Evolutionary conservation across 2,888 invertebrate species (phyloP).

Genomic region (Drosophila paramelanica): DNA sequence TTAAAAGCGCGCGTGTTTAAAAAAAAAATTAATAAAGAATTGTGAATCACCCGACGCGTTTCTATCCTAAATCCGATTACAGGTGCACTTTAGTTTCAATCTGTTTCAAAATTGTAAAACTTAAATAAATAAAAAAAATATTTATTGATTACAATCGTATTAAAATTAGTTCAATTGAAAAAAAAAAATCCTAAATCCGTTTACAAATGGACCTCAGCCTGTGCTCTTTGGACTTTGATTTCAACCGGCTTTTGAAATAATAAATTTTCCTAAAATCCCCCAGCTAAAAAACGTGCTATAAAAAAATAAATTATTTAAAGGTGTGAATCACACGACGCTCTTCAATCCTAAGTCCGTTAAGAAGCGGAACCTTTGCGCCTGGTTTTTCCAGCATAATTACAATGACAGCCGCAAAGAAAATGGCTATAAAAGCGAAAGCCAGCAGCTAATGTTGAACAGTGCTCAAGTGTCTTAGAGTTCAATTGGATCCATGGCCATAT

Average conservation of each 20-base stretch:
- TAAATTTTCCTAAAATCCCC: not conserved
- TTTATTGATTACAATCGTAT: constrained; percentile 1
- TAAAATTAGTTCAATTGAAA: not conserved
- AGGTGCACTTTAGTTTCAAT: constrained; percentile 10
- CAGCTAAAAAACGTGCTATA: not conserved
- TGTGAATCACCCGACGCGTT: constrained; percentile 44
- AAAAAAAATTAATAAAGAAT: not conserved
- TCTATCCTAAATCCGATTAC: constrained; percentile 51
- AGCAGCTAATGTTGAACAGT: constrained; percentile 21
- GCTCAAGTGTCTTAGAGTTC: not conserved
- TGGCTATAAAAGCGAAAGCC: constrained; percentile 5
- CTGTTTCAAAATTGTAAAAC: not conserved
- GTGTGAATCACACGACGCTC: constrained; percentile 19
- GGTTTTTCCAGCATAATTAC: constrained; percentile 20
- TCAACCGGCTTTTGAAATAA: not conserved
- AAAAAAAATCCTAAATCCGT: constrained; percentile 49
- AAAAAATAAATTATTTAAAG: not conserved
- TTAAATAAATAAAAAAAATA: not conserved
- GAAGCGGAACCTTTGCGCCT: constrained; percentile 17
- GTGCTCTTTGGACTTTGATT: not conserved
- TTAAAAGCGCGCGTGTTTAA: constrained; percentile 7
- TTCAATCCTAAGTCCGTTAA: constrained; percentile 27
- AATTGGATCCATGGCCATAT: constrained; percentile 53
- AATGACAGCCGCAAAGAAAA: constrained; percentile 9
- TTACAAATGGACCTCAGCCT: not conserved